phyloP scores from a whole-genome alignment of 2,797 vertebrate genomes.

The Tamandua tetradactyla region DNA sequence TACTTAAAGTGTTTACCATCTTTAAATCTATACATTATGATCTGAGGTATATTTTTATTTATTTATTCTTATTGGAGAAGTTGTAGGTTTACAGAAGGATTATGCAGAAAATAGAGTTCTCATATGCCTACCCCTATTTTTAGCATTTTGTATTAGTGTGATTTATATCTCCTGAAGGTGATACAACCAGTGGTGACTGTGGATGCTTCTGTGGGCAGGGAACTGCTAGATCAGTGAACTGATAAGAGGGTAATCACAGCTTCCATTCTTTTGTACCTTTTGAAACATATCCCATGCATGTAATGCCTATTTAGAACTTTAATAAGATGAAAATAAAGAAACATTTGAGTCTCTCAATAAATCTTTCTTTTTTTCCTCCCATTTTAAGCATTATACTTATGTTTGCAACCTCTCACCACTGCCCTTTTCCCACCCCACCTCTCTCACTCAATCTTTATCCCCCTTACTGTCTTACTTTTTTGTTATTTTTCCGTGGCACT shows the following conservation, averaged over 20 bases:
- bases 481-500: not conserved
- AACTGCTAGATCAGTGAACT: not conserved
- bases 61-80: no score
- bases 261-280: not conserved
- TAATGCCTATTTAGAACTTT: not conserved
- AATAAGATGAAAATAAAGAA: not conserved
- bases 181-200: not conserved
- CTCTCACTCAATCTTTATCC: not conserved
- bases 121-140: no score
- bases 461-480: not conserved
- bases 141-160: no score
- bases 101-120: no score
- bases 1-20: no score
- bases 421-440: not conserved
- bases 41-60: no score
- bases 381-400: slow-evolving; percentile 20
- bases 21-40: no score
- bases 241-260: not conserved
- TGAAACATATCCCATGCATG: not conserved
- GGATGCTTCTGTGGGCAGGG: not conserved
- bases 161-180: not conserved
- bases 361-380: not conserved
- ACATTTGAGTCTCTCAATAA: not conserved
- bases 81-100: no score
- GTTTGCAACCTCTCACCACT: not conserved